Evolutionary conservation across 2,888 invertebrate genomes (phyloP), one percentile per base, ranked within the genome.

Genomic region (Campoplex capitator): DNA sequence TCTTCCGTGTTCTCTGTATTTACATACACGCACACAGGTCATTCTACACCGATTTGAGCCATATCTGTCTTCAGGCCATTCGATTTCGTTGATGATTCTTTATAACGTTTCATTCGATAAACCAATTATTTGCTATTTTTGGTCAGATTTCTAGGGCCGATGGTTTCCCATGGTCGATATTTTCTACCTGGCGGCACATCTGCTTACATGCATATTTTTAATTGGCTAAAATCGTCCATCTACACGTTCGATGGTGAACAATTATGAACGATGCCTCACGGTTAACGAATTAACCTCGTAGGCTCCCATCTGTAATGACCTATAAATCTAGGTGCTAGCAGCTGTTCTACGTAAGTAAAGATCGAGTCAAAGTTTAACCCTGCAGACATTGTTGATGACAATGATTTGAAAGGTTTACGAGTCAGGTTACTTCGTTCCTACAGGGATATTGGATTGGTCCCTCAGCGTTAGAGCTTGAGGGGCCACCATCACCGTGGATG

Each of bases 401-500:
- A 73, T 67, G 56, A 83, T 83, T 76, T 56, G 80, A 77, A 76
- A 76, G 38, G 35, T 65, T 76, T 70, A 35, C 65, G 48, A 71
- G 45, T 73, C 62, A 68, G 62, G 62, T 62, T 62, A 62, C 32
- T 62, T 62, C 32, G 32, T 62, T 62, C 32, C 13, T 32, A 51
- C 79, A 32, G 38, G 35, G 18, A 45, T 71, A 48, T 32, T 54
- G 65, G 48, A 71, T 67, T 51, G 56, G 78, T 86, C 86, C 81
- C 75, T 82, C 85, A 81, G 83, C 70, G 81, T 75, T 82, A 81
- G 81, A 83, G 86, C 79, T 78, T 75, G 75, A 82, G 83, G 62
- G 62, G 86, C 80, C 85, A 87, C 80, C 90, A 86, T 88, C 88
- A 85, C 68, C 88, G 87, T 86, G 68, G 81, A 85, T 81, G 89